Evolutionary conservation across 2,888 invertebrate genomes (phyloP).

Genomic region (Neocrepidodera transversa): DNA sequence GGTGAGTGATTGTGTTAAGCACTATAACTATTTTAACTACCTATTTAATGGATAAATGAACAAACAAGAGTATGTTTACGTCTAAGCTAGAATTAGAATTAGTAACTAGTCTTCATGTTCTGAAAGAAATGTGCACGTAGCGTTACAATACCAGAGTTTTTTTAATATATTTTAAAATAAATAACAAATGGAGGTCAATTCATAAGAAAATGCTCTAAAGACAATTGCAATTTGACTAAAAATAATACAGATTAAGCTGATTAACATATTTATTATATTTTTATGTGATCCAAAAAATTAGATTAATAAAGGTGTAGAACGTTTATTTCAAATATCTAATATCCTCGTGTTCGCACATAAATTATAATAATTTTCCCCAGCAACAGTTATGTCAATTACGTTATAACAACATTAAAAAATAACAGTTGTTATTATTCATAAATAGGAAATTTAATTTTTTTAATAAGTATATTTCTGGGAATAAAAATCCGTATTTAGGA

Average conservation of each 20-base stretch:
- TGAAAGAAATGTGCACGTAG: constrained; percentile 7
- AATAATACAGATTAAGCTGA: too few species aligned
- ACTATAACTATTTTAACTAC: constrained; percentile 10
- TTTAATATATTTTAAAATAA: neutral
- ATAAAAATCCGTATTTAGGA: neutral
- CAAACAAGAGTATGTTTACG: constrained; percentile 14
- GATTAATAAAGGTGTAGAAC: neutral
- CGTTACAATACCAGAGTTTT: neutral
- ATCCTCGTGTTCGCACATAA: neutral
- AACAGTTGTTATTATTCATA: neutral
- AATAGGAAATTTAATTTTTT: neutral
- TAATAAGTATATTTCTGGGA: neutral
- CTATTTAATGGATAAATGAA: constrained; percentile 22
- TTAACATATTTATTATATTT: too few species aligned
- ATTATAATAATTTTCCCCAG: constrained; percentile 3
- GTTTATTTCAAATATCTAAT: neutral
- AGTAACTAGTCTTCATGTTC: constrained; percentile 10
- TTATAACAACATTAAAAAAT: constrained; percentile 3
- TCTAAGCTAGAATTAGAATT: constrained; percentile 11
- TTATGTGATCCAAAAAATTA: neutral
- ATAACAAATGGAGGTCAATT: neutral
- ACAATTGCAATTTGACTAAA: neutral
- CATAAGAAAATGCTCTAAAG: neutral
- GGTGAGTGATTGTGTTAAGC: constrained; percentile 15
- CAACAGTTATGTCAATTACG: constrained; percentile 1